Conservation (phyloP, 2,113 vertebrate genomes). For the Urocolius indicus region DNA sequence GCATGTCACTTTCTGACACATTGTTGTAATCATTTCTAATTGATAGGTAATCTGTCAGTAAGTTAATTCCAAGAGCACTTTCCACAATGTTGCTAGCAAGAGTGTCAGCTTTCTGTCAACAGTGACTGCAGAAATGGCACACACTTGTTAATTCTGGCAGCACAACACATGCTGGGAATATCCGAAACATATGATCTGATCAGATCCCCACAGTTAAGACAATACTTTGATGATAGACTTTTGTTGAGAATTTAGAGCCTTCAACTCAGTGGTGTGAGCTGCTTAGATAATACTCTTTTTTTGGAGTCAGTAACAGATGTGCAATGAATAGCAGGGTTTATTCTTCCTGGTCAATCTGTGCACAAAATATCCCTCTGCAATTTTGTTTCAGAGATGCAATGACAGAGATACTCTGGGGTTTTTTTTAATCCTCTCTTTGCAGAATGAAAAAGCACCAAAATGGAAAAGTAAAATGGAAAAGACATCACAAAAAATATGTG, state of each 20-base stretch:
- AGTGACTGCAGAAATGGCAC: background rate
- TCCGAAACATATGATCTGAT: background rate
- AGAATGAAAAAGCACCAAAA: background rate
- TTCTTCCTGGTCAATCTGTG: background rate
- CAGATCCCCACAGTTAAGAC: background rate
- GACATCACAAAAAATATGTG: background rate
- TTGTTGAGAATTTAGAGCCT: background rate
- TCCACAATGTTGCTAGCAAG: background rate
- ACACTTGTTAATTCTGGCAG: background rate
- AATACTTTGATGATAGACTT: background rate
- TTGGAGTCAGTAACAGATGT: background rate
- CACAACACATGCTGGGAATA: background rate
- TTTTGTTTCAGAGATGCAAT: background rate
- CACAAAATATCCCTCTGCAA: background rate
- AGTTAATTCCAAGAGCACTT: background rate
- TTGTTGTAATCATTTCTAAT: background rate
- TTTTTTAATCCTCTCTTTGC: background rate
- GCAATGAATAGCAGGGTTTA: background rate
- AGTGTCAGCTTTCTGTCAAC: constrained; percentile 31
- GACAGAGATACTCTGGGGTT: background rate
- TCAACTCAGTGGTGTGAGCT: background rate
- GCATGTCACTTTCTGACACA: background rate
- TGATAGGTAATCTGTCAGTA: constrained; percentile 1
- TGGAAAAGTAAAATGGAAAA: background rate
- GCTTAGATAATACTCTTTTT: background rate